Base-by-base conservation (phyloP, 2,888 invertebrate species). In the Oscheius sp. region DNA sequence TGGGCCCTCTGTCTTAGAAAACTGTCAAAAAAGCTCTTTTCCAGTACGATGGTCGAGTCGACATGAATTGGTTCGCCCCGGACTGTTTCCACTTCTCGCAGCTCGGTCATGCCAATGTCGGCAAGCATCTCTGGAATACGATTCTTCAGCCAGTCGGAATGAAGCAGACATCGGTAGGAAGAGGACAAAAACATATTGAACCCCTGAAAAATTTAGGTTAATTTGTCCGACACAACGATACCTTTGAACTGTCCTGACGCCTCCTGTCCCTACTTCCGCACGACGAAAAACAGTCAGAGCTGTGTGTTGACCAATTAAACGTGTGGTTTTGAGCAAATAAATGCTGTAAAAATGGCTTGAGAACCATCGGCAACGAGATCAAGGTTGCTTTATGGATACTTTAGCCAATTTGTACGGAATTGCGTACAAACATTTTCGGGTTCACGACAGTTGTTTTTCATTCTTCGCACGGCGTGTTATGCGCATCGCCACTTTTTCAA, bases 31-130 rank as follows among this genome's bases (percentile, higher is more conserved):
- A 53, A 29, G 21, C 53, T 32, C 4, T 55, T 33, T 73, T 73
- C 13, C 55, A 73, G 73, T 76, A 77, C 1, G 77, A 84, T 60
- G 84, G 84, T 37, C 75, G 76, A 33, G 75, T 79, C 7, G 79
- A 84, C 57, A 58, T 84, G 73, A 78, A 79, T 37, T 83, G 80
- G 80, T 84, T 84, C 76, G 84, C 84, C n/a, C 83, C 83, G 3
- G 84, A 84, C 72, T 84, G 84, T 58, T 84, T 84, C 82, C 84
- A 84, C 60, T 84, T 84, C 75, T 83, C 83, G 0, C 74, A 77
- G 50, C 72, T 79, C 1, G 84, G 84, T n/a, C 84, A 84, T 59
- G 81, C 79, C 7, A 80, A 80, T 57, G 73, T 82, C 1, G 82
- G 79, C 32, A 82, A 82, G 59, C 81, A 81, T 37, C 70, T 84